A percentile compares a stretch with the other conserved stretches of the same genome.
Conservation (phyloP, 1,140 invertebrate species). For the Thalassaphorura encarpata region DNA sequence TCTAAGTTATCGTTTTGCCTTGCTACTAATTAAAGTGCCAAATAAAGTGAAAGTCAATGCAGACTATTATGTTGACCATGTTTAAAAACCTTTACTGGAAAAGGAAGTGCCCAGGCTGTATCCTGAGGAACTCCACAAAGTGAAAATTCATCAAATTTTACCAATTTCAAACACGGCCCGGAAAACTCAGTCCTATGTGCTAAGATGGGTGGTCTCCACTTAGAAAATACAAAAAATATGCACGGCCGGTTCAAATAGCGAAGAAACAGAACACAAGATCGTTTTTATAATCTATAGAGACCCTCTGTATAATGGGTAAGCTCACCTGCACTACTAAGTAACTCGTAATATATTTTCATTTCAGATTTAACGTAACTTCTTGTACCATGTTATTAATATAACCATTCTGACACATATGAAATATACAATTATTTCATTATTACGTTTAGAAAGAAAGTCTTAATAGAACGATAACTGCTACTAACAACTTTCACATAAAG, state of each 20-base stretch:
- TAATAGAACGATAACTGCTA: too few species aligned
- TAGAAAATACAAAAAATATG: neutral
- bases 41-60: slow-evolving; percentile 7
- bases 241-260: neutral
- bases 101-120: neutral
- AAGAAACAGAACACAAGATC: too few species aligned
- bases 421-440: too few species aligned
- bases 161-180: neutral
- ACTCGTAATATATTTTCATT: too few species aligned
- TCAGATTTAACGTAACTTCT: too few species aligned
- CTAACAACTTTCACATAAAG: too few species aligned
- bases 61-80: neutral
- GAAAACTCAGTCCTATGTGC: neutral
- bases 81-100: slow-evolving; percentile 6
- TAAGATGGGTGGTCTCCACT: neutral
- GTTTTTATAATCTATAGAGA: too few species aligned
- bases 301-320: too few species aligned
- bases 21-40: slow-evolving; percentile 7
- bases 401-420: too few species aligned
- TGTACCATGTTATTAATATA: too few species aligned
- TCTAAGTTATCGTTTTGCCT: neutral
- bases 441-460: too few species aligned
- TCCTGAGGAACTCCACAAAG: neutral
- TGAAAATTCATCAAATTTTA: neutral
- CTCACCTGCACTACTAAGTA: too few species aligned